Percentiles rank a stretch among this genome's conserved stretches.
phyloP scores from a whole-genome alignment of 2,113 vertebrate genomes.

The Charadrius vociferus region DNA sequence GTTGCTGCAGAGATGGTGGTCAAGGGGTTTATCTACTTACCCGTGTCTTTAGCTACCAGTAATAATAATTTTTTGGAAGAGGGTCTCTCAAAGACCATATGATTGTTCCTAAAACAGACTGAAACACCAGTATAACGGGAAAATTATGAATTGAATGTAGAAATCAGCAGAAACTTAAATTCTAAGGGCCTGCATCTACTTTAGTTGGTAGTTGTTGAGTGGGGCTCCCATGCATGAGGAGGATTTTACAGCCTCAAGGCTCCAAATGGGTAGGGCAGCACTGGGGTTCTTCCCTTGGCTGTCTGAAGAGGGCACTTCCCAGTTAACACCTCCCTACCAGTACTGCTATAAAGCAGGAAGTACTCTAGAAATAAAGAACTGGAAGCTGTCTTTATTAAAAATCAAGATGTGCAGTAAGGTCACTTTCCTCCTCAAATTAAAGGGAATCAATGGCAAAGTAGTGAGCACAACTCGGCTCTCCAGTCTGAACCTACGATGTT shows the following conservation, averaged over 20 bases:
- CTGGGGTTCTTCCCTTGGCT: not conserved
- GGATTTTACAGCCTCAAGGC: not conserved
- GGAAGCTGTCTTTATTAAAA: not conserved
- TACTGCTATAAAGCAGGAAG: not conserved
- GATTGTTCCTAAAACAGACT: not conserved
- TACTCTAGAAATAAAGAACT: not conserved
- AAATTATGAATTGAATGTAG: not conserved
- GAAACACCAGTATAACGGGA: not conserved
- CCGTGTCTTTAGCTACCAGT: not conserved
- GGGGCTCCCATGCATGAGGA: rapidly evolving
- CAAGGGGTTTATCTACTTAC: not conserved
- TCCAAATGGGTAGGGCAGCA: not conserved
- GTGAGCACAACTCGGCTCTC: not conserved
- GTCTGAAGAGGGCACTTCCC: not conserved
- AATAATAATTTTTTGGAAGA: not conserved
- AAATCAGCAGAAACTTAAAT: not conserved
- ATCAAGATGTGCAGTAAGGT: not conserved
- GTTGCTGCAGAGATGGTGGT: not conserved
- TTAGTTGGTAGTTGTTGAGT: not conserved
- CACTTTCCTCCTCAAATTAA: not conserved
- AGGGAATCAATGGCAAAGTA: not conserved
- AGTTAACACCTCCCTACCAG: not conserved
- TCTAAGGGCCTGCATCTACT: not conserved
- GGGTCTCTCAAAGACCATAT: not conserved
- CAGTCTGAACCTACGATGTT: not conserved